Evolutionary conservation across 2,888 invertebrate genomes (phyloP).

Genomic region (Drosophila prolongata): DNA sequence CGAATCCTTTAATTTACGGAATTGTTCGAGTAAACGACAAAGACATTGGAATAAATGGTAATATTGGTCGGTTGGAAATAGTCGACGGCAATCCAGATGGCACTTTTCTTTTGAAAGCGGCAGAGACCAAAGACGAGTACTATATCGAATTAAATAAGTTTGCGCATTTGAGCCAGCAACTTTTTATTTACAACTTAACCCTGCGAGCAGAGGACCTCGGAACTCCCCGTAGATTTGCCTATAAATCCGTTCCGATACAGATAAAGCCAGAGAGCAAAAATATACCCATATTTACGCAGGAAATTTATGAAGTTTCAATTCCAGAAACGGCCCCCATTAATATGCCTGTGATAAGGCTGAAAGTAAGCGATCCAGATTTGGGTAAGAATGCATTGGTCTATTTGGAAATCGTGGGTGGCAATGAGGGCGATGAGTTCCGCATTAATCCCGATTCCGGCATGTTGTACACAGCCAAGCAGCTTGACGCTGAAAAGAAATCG

Average conservation of each 20-base stretch:
- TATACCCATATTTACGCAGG: conserved; percentile 93
- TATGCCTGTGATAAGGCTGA: conserved; percentile 94
- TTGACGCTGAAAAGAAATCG: conserved; percentile 94
- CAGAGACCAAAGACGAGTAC: conserved; percentile 88
- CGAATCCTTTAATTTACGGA: conserved; percentile 94
- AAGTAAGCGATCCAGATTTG: conserved; percentile 93
- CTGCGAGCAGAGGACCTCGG: conserved; percentile 94
- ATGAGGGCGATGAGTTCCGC: conserved; percentile 94
- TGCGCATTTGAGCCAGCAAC: conserved; percentile 86
- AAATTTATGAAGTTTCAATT: conserved; percentile 94
- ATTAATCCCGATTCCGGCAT: conserved; percentile 95
- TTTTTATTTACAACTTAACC: conserved; percentile 92
- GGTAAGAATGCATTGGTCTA: conserved; percentile 93
- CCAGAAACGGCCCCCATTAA: conserved; percentile 95
- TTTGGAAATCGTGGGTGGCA: conserved; percentile 95
- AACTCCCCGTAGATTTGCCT: conserved; percentile 90
- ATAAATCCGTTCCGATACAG: conserved; percentile 92
- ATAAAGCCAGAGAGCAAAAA: conserved; percentile 93
- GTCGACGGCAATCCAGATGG: conserved; percentile 96
- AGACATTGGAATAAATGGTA: conserved; percentile 93
- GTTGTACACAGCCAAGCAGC: conserved; percentile 91
- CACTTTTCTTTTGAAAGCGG: conserved; percentile 91
- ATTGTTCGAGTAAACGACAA: conserved; percentile 93
- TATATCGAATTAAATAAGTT: conserved; percentile 88
- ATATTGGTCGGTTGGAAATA: conserved; percentile 92